A percentile compares a stretch with the other conserved stretches of the same genome.
Evolutionary conservation across 2,888 invertebrate species (phyloP).

Genomic region (Heteropelma amictum): DNA sequence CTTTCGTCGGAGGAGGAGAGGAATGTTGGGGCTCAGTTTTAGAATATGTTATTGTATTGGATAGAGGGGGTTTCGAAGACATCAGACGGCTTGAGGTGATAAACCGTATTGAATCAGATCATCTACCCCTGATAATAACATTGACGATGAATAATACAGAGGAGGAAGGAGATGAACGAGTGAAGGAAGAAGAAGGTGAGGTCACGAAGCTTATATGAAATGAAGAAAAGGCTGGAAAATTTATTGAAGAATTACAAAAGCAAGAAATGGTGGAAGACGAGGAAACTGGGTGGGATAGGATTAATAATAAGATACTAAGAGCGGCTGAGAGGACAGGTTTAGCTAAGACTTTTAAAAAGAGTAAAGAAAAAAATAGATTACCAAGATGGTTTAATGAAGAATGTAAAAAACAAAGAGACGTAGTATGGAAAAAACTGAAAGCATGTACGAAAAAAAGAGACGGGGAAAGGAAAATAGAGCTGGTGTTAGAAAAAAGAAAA

Average conservation of each 20-base stretch:
- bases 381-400: not conserved
- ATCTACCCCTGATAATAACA: not conserved
- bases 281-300: not conserved
- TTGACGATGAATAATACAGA: no score
- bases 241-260: not conserved
- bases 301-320: not conserved
- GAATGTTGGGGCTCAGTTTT: not conserved
- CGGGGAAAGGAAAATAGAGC: no score
- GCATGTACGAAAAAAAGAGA: no score
- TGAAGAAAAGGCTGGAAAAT: not conserved
- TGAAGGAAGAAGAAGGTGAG: not conserved
- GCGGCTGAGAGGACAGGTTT: not conserved
- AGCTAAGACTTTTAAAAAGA: not conserved
- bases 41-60: not conserved
- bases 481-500: no score
- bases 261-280: not conserved
- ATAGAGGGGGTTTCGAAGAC: not conserved
- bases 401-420: not conserved
- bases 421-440: not conserved
- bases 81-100: not conserved
- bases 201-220: not conserved
- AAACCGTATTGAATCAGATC: not conserved
- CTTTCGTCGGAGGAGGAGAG: not conserved
- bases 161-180: not conserved
- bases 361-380: not conserved